phyloP scores from a whole-genome alignment of 2,797 vertebrate genomes.

The Malacoraja senta region DNA sequence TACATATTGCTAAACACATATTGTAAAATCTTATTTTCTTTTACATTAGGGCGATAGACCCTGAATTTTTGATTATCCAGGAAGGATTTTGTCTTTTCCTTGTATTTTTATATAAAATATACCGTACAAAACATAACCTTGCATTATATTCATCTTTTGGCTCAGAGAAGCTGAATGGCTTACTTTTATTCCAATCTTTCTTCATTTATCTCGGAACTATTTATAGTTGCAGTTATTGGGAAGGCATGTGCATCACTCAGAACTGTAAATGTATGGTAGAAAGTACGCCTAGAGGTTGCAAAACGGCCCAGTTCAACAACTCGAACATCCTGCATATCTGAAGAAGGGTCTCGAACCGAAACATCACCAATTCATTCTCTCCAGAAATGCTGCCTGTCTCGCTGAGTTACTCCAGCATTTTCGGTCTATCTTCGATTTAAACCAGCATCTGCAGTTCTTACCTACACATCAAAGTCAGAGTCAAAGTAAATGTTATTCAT shows the following conservation, averaged over 20 bases:
- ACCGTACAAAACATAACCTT: neutral
- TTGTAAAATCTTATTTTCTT: neutral
- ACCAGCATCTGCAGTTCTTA: no score
- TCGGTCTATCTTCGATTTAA: no score
- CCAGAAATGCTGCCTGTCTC: no score
- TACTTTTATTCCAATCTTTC: neutral
- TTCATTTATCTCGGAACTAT: neutral
- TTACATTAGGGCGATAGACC: neutral
- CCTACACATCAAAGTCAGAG: no score
- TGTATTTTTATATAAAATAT: neutral
- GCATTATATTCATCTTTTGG: neutral
- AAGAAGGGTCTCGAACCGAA: no score
- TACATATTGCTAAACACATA: neutral
- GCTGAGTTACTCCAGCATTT: no score
- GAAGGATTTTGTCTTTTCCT: neutral
- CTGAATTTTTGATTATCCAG: neutral
- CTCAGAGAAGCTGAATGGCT: neutral
- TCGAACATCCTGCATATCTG: no score
- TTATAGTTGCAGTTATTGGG: neutral
- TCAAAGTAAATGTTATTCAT: no score
- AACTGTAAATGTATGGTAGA: no score
- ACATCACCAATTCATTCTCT: no score
- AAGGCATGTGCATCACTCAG: neutral
- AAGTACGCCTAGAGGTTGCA: no score
- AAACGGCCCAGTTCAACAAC: no score